Evolutionary conservation across 2,888 invertebrate genomes (phyloP), one percentile per base, ranked within the genome.

Genomic region (Microchrysa polita): DNA sequence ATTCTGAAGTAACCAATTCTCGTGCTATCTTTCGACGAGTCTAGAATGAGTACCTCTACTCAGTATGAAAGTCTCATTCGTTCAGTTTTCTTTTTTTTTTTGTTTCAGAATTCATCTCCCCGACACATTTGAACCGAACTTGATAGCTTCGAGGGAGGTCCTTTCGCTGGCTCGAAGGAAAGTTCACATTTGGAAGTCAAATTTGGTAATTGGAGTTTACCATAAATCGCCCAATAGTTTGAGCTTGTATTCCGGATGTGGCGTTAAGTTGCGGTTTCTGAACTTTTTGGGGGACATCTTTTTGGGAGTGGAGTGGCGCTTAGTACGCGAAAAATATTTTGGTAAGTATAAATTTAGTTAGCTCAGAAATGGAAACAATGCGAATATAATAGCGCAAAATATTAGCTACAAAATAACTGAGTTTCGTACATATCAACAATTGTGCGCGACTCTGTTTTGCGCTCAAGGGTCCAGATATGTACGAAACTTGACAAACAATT

Each of bases 111-210:
- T 10, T 5, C 44, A 20, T 20, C 18, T 22, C 23, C 61, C 40
- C 40, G 27, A 34, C 27, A 40, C 40, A n/a, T 61, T 61, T 16
- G 12, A 40, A 16, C n/a, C 20, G 65, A 22, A 65, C 10, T 60
- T 12, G 20, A n/a, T 20, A 22, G 65, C 65, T 65, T n/a, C 14
- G 61, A 65, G 65, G 61, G 65, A 65, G 65, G 65, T 65, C 65
- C 65, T 65, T 65, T 65, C 34, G 48, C 48, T 10, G 65, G 48
- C 48, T 65, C 65, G 48, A 65, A 65, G 48, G 65, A 65, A 48
- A 65, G 48, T 44, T 42, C 65, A 22, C 9, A 7, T 22, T 48
- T 65, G 22, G 22, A 44, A 44, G 48, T 1, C n/a, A 4, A 1
- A 1, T 22, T 22, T 44, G 61, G n/a, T 61, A 2, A 23, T n/a